These are phyloP conservation scores for Psilopogon haemacephalus DNA, from an alignment of 2,113 vertebrate species.

Conservation along the genomic window DNA sequence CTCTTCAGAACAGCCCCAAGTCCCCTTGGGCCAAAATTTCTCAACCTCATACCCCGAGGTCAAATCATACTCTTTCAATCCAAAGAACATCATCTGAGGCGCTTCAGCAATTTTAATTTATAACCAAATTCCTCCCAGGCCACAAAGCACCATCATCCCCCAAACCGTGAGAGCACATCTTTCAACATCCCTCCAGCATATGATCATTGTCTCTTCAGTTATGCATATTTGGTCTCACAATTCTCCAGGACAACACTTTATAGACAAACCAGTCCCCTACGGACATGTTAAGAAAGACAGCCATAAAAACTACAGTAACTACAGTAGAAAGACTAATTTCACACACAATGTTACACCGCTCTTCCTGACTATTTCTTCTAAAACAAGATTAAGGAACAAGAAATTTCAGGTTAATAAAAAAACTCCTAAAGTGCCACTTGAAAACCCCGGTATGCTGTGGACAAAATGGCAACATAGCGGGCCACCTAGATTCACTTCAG, in stretches of 20 bases:
- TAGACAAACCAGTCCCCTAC: not conserved
- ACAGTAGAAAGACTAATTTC: not conserved
- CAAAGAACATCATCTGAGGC: accelerated
- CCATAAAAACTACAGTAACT: not conserved
- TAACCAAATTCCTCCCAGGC: not conserved
- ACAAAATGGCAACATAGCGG: not conserved
- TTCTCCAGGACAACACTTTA: not conserved
- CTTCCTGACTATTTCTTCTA: not conserved
- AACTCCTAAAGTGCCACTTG: not conserved
- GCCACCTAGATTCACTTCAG: not conserved
- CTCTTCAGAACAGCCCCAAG: not conserved
- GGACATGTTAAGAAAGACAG: not conserved
- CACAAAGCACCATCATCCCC: not conserved
- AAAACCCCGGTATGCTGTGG: not conserved
- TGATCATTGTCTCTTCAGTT: accelerated
- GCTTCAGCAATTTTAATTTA: not conserved
- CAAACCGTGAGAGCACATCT: not conserved
- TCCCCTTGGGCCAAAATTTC: not conserved
- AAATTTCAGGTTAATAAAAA: not conserved
- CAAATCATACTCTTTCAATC: not conserved
- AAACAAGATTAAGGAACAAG: not conserved
- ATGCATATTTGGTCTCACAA: not conserved
- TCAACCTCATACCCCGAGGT: not conserved
- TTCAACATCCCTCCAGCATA: not conserved
- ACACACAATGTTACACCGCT: accelerated